A percentile compares a stretch with the other conserved stretches of the same genome.
phyloP scores from a whole-genome alignment of 2,888 invertebrate genomes.

The Alcis repandata region DNA sequence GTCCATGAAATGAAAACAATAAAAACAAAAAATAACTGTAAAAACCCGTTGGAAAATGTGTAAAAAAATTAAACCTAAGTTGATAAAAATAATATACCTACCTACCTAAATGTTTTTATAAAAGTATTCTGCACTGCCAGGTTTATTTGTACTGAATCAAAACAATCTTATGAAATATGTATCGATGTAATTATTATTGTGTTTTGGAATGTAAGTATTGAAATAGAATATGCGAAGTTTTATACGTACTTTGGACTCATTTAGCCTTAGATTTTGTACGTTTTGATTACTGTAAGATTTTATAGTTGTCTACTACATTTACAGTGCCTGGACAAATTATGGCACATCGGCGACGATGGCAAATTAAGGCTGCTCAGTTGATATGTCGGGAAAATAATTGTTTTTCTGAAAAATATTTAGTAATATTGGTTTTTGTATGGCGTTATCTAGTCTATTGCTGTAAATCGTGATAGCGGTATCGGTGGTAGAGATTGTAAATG shows the following conservation, averaged over 20 bases:
- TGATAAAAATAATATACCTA: not conserved
- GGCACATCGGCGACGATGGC: slow-evolving; percentile 6
- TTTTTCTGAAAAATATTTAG: too few relatives aligned
- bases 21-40: too few relatives aligned
- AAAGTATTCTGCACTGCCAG: slow-evolving; percentile 30
- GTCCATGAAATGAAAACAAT: too few relatives aligned
- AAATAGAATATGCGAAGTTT: slow-evolving; percentile 50
- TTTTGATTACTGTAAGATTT: slow-evolving; percentile 33
- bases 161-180: slow-evolving; percentile 59
- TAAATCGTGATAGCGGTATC: too few relatives aligned
- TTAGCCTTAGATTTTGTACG: slow-evolving; percentile 66
- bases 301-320: slow-evolving; percentile 11
- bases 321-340: slow-evolving; percentile 8
- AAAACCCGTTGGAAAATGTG: not conserved
- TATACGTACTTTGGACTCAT: slow-evolving; percentile 52
- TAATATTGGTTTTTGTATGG: too few relatives aligned
- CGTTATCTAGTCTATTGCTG: too few relatives aligned
- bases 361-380: not conserved
- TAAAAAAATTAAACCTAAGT: not conserved
- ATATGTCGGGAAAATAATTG: too few relatives aligned
- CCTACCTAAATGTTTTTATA: slow-evolving; percentile 32
- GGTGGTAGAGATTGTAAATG: too few relatives aligned
- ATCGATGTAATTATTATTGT: slow-evolving; percentile 46
- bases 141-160: slow-evolving; percentile 41
- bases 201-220: slow-evolving; percentile 45